These are phyloP conservation scores for Lepidochitona cinerea DNA, from an alignment of 2,888 invertebrate species.

Conservation along the genomic window DNA sequence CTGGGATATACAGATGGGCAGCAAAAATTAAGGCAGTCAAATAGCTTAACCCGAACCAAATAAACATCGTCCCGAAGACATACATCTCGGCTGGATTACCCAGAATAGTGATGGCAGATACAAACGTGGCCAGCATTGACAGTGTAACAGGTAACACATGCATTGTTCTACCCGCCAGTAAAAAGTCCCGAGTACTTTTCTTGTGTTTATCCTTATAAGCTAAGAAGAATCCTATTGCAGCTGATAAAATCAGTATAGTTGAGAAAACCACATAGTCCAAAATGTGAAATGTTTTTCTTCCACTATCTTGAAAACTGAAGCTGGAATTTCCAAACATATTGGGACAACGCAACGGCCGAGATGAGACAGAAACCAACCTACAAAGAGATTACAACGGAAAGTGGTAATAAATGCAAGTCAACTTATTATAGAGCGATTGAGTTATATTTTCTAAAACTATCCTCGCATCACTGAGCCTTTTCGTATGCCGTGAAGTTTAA, in stretches of 20 bases:
- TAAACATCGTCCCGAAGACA: conserved; percentile 55
- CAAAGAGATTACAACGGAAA: too few species aligned
- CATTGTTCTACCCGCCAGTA: conserved; percentile 59
- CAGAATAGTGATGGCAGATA: conserved; percentile 63
- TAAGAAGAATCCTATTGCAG: conserved; percentile 54
- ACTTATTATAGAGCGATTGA: too few species aligned
- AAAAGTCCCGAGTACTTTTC: conserved; percentile 47
- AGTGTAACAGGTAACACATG: conserved; percentile 53
- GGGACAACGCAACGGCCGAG: too few species aligned
- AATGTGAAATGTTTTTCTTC: conserved; percentile 33
- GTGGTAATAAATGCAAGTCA: too few species aligned
- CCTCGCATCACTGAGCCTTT: too few species aligned
- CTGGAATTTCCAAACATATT: too few species aligned
- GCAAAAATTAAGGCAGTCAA: conserved; percentile 49
- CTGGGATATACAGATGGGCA: conserved; percentile 46
- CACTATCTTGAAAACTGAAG: too few species aligned
- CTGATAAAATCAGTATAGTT: conserved; percentile 46
- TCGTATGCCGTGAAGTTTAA: too few species aligned
- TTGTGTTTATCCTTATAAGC: conserved; percentile 50
- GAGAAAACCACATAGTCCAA: conserved; percentile 55
- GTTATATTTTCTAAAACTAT: too few species aligned
- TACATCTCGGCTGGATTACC: conserved; percentile 62
- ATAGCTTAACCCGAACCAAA: conserved; percentile 51
- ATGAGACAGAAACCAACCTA: too few species aligned
- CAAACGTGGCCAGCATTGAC: conserved; percentile 63